Evolutionary conservation across 2,113 vertebrate species (phyloP).

Genomic region (Antigone vipio): DNA sequence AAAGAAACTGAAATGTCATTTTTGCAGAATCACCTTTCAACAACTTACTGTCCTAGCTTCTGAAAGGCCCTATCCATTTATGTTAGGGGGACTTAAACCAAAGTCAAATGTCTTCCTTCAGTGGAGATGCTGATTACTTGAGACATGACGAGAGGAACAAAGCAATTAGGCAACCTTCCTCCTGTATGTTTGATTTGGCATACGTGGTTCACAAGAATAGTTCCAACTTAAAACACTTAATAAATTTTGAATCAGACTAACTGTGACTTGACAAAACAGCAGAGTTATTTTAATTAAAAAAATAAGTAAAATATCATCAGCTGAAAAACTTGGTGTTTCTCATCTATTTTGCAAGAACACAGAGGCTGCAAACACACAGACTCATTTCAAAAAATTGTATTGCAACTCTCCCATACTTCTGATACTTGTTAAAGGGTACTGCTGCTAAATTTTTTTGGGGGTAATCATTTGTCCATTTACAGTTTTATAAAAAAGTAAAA

Average conservation of each 20-base stretch:
- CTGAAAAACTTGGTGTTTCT: not conserved
- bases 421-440: not conserved
- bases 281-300: not conserved
- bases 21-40: not conserved
- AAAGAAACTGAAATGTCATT: not conserved
- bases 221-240: not conserved
- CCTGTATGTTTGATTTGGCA: not conserved
- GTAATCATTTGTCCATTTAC: not conserved
- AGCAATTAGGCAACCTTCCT: not conserved
- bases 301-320: not conserved
- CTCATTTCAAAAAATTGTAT: not conserved
- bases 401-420: not conserved
- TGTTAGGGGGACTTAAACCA: not conserved
- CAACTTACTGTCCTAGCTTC: not conserved
- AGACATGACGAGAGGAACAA: not conserved
- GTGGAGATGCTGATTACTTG: not conserved
- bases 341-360: not conserved
- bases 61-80: not conserved
- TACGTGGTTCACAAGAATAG: not conserved
- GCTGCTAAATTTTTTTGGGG: not conserved
- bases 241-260: not conserved
- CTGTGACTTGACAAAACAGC: not conserved
- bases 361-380: not conserved
- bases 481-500: not conserved
- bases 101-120: not conserved